These are phyloP conservation scores for Gallinago stenura DNA, from an alignment of 2,797 vertebrate genomes.

Conservation along the genomic window DNA sequence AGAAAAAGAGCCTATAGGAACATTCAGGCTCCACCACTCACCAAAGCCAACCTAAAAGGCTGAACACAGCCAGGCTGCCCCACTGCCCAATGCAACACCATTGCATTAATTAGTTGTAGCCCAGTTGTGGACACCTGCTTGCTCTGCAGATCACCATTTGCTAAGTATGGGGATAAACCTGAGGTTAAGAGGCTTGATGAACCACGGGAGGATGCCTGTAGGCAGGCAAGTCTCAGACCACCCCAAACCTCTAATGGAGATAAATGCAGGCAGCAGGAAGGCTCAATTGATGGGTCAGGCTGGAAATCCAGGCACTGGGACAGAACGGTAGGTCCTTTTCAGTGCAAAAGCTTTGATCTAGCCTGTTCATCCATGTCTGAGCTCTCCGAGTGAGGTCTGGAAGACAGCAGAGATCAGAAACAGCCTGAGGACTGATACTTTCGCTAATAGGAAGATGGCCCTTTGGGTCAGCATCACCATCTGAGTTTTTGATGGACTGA, in stretches of 20 bases:
- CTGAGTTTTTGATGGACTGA: background rate
- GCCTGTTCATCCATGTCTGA: accelerated
- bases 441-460: background rate
- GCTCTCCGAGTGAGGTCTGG: background rate
- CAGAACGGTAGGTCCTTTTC: background rate
- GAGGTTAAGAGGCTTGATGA: background rate
- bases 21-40: background rate
- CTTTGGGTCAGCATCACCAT: background rate
- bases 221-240: background rate
- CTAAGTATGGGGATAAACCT: background rate
- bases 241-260: background rate
- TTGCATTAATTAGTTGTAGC: background rate
- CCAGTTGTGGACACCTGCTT: accelerated
- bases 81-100: accelerated
- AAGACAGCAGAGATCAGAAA: background rate
- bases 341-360: background rate
- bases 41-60: background rate
- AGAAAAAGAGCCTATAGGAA: background rate
- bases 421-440: background rate
- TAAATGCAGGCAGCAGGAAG: background rate
- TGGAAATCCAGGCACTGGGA: background rate
- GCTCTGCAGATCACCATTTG: background rate
- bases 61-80: background rate
- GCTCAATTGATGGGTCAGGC: background rate
- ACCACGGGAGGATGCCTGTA: accelerated